phyloP scores from a whole-genome alignment of 1,140 invertebrate species.

The Aradophagus sp. region DNA sequence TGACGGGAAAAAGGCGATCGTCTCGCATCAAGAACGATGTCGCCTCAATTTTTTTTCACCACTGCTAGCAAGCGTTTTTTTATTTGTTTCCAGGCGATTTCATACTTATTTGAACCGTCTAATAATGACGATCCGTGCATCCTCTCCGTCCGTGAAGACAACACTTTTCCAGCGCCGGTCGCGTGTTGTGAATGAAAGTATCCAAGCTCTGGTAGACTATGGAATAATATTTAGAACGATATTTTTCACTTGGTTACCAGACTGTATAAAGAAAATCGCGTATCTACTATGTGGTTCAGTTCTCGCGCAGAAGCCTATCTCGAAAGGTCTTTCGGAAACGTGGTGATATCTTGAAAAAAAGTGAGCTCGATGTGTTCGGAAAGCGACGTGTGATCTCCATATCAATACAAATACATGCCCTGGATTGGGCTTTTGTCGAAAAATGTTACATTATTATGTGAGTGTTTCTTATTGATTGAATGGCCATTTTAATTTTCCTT shows the following conservation, averaged over 20 bases:
- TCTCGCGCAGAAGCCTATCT: slow-evolving; percentile 65
- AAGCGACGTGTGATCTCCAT: slow-evolving; percentile 54
- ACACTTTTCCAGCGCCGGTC: slow-evolving; percentile 68
- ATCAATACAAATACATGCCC: slow-evolving; percentile 21
- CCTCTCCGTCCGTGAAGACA: slow-evolving; percentile 60
- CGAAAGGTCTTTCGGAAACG: slow-evolving; percentile 51
- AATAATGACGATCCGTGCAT: slow-evolving; percentile 50
- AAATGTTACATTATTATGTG: slow-evolving; percentile 67
- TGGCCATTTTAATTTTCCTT: too few species aligned
- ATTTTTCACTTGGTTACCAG: slow-evolving; percentile 76
- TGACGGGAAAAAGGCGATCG: slow-evolving; percentile 38
- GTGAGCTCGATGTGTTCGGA: slow-evolving; percentile 62
- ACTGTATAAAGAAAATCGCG: slow-evolving; percentile 76
- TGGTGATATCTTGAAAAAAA: slow-evolving; percentile 36
- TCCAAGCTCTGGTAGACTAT: slow-evolving; percentile 62
- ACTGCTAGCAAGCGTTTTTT: slow-evolving; percentile 38
- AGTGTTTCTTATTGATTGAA: slow-evolving; percentile 45
- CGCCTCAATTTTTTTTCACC: slow-evolving; percentile 31
- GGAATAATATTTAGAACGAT: slow-evolving; percentile 76
- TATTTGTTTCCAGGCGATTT: slow-evolving; percentile 37
- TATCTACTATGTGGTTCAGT: slow-evolving; percentile 74
- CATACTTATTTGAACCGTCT: slow-evolving; percentile 49
- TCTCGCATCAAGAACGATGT: slow-evolving; percentile 34
- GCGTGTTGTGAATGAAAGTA: slow-evolving; percentile 76
- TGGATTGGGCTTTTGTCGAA: slow-evolving; percentile 16